These are phyloP conservation scores for Eumacrocentrus americanus DNA, from an alignment of 2,888 invertebrate species.

Conservation along the genomic window DNA sequence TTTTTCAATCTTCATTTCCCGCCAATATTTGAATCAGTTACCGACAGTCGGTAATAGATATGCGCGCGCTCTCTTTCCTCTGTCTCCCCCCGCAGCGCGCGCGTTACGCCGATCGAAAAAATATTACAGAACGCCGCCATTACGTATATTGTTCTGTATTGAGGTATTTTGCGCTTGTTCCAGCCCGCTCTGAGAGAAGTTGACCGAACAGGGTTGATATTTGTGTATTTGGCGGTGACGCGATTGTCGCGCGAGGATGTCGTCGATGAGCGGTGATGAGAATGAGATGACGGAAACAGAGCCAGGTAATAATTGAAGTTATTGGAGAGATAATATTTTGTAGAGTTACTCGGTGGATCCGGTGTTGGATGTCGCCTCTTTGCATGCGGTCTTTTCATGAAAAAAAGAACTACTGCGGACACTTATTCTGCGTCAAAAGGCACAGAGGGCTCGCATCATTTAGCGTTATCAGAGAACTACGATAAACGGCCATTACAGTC, in stretches of 20 bases:
- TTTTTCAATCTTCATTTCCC: no score
- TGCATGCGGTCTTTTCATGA: neutral
- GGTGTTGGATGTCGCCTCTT: neutral
- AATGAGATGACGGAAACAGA: conserved; percentile 49
- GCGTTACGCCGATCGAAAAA: neutral
- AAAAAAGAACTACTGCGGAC: neutral
- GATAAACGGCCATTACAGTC: conserved; percentile 50
- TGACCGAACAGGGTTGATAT: neutral
- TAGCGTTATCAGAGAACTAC: conserved; percentile 33
- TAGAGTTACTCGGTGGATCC: neutral
- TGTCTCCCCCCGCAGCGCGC: neutral
- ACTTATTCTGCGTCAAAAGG: no score
- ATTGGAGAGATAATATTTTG: conserved; percentile 2
- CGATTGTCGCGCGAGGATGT: conserved; percentile 44
- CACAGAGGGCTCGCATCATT: no score
- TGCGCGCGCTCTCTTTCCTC: neutral
- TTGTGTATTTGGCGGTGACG: conserved; percentile 37
- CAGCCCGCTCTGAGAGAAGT: neutral
- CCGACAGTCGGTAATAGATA: no score
- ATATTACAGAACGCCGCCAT: neutral
- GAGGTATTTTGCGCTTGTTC: neutral
- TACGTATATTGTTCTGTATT: neutral
- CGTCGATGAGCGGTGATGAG: conserved; percentile 58
- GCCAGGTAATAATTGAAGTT: conserved; percentile 45
- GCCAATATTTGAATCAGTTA: no score